Conservation (phyloP, 2,797 vertebrate genomes). For the Emydoidea blandingii region DNA sequence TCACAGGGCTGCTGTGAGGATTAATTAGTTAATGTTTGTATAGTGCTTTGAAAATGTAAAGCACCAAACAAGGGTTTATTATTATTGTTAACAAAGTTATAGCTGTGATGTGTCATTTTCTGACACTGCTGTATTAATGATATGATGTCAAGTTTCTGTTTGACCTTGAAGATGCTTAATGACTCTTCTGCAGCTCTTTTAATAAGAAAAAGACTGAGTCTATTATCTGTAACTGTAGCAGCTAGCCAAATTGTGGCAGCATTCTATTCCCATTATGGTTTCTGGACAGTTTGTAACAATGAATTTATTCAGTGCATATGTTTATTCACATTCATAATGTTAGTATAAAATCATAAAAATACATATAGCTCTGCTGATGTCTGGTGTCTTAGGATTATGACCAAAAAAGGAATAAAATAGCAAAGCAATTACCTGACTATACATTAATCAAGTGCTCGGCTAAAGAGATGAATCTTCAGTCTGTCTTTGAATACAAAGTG, state of each 20-base stretch:
- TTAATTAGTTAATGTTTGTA: constrained; percentile 43
- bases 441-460: background rate
- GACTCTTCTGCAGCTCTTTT: constrained; percentile 47
- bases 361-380: background rate
- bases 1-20: background rate
- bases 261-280: constrained; percentile 40
- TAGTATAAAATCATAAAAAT: background rate
- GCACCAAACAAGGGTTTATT: background rate
- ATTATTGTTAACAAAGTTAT: constrained; percentile 37
- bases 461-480: background rate
- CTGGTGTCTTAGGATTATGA: background rate
- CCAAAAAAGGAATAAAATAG: background rate
- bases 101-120: constrained; percentile 31
- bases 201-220: constrained; percentile 30
- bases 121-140: background rate
- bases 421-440: background rate
- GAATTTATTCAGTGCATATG: constrained; percentile 32
- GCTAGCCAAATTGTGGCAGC: constrained; percentile 44
- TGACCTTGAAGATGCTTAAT: constrained; percentile 49
- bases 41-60: constrained; percentile 45
- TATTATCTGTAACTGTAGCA: constrained; percentile 42
- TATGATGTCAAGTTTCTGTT: background rate
- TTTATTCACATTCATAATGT: constrained; percentile 35
- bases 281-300: constrained; percentile 42
- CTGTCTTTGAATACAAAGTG: background rate